phyloP scores from a whole-genome alignment of 1,140 invertebrate species.

The Harpegnathos saltator region DNA sequence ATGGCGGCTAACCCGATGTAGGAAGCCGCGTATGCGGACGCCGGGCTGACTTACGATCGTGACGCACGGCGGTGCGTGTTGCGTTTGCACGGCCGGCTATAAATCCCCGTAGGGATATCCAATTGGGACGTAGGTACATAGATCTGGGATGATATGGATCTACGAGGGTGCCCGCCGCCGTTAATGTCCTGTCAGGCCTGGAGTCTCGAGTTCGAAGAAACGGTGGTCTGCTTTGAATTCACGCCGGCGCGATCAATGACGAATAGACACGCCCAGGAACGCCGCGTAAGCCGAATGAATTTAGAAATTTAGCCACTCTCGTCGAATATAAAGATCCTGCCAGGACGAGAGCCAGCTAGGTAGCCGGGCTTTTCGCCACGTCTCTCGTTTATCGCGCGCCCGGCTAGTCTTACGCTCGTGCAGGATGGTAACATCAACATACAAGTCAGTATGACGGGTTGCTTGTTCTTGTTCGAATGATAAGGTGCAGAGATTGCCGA shows the following conservation, averaged over 20 bases:
- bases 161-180: slow-evolving; percentile 11
- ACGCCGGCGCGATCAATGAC: slow-evolving; percentile 6
- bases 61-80: slow-evolving; percentile 23
- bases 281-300: slow-evolving; percentile 2
- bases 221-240: slow-evolving; percentile 30
- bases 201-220: not conserved
- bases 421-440: too few species aligned
- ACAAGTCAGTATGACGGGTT: too few species aligned
- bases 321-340: not conserved
- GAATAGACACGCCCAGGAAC: not conserved
- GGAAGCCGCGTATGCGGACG: slow-evolving; percentile 52
- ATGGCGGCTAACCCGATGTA: slow-evolving; percentile 49
- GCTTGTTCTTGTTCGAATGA: too few species aligned
- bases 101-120: slow-evolving; percentile 37
- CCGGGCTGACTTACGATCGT: slow-evolving; percentile 60
- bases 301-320: too few species aligned
- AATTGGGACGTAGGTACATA: slow-evolving; percentile 41
- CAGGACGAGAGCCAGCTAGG: not conserved
- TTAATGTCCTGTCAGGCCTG: slow-evolving; percentile 25
- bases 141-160: slow-evolving; percentile 43
- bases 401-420: too few species aligned
- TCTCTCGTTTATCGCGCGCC: not conserved
- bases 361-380: not conserved
- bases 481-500: too few species aligned
- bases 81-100: slow-evolving; percentile 31